Base-by-base conservation (phyloP, 1,140 invertebrate genomes). In the Drosophila mojavensis region DNA sequence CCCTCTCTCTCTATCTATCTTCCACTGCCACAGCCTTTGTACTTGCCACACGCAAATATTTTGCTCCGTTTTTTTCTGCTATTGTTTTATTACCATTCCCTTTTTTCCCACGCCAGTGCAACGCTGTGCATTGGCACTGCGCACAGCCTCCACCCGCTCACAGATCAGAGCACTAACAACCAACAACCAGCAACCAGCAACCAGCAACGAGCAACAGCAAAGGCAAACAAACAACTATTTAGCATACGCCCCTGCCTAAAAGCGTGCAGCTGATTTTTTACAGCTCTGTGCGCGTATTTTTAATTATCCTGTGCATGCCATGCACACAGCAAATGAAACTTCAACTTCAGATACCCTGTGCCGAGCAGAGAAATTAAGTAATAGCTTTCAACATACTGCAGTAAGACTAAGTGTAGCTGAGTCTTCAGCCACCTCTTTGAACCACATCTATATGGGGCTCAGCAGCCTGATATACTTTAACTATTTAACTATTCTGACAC, bases 221-320 rank as follows among this genome's bases (percentile, higher is more conserved):
- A 4, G 6, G 11, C 20, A 50, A 9, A 13, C 48, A 24, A 59
- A 28, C n/a, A 45, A 59, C 20, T 55, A 33, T 67, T 54, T 47
- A 73, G 70, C 62, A 54, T 50, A 64, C 56, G 64, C 51, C 41
- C 15, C 26, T 15, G 75, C 75, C 71, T 55, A 71, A 75, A 79
- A 43, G 53, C 48, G 24, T 30, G 47, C 69, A 55, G 53, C 41
- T 71, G 39, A 69, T 77, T 62, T 69, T 59, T 65, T 47, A 79
- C 76, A 73, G 59, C 68, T 10, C 60, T 54, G 39, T 74, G 80
- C 53, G 51, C 54, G 70, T 61, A 67, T 54, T 83, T 79, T 83
- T 79, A 84, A 83, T 84, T 76, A 83, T 84, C 60, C 67, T 33
- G 60, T 30, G 60, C 66, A 67, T 75, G 50, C 53, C 66, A 30